A percentile compares a stretch with the other conserved stretches of the same genome.
Conservation (phyloP, 2,113 vertebrate genomes). For the Catharus minimus region DNA sequence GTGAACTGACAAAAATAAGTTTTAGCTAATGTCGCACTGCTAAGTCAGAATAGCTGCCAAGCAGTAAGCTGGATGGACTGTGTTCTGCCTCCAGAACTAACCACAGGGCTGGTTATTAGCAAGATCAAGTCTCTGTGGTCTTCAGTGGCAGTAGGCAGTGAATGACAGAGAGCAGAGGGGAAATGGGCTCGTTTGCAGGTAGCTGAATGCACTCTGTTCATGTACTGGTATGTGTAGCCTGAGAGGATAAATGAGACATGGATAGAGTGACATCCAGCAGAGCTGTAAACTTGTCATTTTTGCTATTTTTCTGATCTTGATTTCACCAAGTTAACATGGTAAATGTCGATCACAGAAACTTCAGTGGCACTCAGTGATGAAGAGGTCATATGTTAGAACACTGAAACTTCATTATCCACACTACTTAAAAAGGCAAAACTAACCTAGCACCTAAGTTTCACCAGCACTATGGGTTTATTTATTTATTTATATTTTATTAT, state of each 20-base stretch:
- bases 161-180: neutral
- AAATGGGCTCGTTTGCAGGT: neutral
- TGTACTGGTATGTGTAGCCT: neutral
- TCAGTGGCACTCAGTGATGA: neutral
- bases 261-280: neutral
- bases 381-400: neutral
- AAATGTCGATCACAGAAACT: neutral
- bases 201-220: neutral
- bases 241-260: neutral
- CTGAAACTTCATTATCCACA: fast-evolving
- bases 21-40: constrained; percentile 2
- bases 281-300: neutral
- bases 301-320: neutral
- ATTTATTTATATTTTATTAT: neutral
- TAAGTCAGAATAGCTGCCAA: constrained; percentile 17
- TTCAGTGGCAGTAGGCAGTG: neutral
- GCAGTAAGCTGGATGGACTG: neutral
- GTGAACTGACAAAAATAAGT: constrained; percentile 33
- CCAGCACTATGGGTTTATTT: neutral
- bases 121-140: neutral
- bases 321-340: neutral
- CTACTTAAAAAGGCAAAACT: neutral
- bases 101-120: neutral
- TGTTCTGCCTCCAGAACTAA: constrained; percentile 13
- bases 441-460: neutral